Base-by-base conservation (phyloP, 2,113 vertebrate species). In the Hippocampus guttulatus region DNA sequence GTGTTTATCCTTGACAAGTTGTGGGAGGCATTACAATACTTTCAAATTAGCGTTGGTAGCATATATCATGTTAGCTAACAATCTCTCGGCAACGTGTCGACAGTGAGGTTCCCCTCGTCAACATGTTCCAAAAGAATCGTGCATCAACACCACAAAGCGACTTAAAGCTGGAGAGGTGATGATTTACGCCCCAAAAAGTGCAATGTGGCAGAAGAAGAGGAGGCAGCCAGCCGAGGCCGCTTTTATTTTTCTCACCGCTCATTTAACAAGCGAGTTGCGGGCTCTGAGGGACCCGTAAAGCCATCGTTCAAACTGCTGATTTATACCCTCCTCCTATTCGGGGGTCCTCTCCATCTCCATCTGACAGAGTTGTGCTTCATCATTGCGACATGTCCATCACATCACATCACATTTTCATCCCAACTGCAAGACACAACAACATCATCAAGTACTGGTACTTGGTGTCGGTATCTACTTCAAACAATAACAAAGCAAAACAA, bases 111-210 rank as follows among this genome's bases (percentile, higher is more conserved):
- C 58, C 21, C 38, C 40, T 58, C 71, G 79, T 78, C 74, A 81
- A 82, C 84, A 76, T 18, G 21, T 64, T 78, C 83, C 80, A 75
- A 79, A 69, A 64, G 18, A 79, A 74, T 71, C 79, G 69, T 75
- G 73, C 74, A 66, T 80, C 72, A 64, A 76, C 65, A 77, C 40
- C 54, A 57, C 67, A 77, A 79, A 87, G 71, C 76, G 75, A 79
- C 74, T 78, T 38, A 38, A 38, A 38, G 71, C 80, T 88, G 83
- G 82, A 82, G 75, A 80, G 77, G 73, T 73, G 73, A 70, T 88
- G 88, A 89, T 88, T 88, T 85, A 87, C 88, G 73, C 65, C 67
- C 51, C 76, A 70, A 73, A 81, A 90, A 84, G 86, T 85, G 84
- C 82, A 84, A 84, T 74, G 84, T 65, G 78, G 87, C 84, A 85